Percentiles rank a stretch among this genome's conserved stretches.
phyloP scores from a whole-genome alignment of 37 sponge, comb jelly and placozoan species.

The Mnemiopsis leidyi region DNA sequence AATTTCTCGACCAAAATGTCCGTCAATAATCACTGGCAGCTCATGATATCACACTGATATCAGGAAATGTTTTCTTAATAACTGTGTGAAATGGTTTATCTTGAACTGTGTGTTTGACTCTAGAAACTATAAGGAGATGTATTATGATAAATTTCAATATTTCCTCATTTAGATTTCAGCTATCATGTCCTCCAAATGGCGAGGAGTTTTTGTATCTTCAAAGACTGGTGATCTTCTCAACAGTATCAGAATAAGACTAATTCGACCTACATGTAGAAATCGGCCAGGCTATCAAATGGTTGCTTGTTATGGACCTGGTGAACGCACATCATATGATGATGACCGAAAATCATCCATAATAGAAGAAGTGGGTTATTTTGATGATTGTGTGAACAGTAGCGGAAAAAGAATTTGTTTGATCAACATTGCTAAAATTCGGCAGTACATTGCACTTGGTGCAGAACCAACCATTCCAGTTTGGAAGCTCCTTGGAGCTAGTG shows the following conservation, averaged over 20 bases:
- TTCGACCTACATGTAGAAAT: conserved; percentile 18
- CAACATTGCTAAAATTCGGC: conserved; percentile 9
- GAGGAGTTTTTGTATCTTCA: conserved; percentile 8
- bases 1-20: no score
- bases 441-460: conserved; percentile 50
- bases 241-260: background rate
- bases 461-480: conserved; percentile 59
- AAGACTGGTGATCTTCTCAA: conserved; percentile 37
- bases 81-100: no score
- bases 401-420: conserved; percentile 29
- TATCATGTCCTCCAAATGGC: conserved; percentile 22
- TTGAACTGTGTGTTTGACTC: no score
- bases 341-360: background rate
- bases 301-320: conserved; percentile 61
- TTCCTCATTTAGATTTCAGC: no score
- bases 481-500: conserved; percentile 55
- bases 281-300: conserved; percentile 26
- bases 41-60: no score
- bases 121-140: no score
- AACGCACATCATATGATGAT: conserved; percentile 10
- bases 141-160: no score
- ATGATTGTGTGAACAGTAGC: background rate
- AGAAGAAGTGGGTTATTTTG: conserved; percentile 61
- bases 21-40: no score
- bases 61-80: no score